Percentiles rank a stretch among this genome's conserved stretches.
phyloP scores from a whole-genome alignment of 2,888 invertebrate species.

The Atherix ibis region DNA sequence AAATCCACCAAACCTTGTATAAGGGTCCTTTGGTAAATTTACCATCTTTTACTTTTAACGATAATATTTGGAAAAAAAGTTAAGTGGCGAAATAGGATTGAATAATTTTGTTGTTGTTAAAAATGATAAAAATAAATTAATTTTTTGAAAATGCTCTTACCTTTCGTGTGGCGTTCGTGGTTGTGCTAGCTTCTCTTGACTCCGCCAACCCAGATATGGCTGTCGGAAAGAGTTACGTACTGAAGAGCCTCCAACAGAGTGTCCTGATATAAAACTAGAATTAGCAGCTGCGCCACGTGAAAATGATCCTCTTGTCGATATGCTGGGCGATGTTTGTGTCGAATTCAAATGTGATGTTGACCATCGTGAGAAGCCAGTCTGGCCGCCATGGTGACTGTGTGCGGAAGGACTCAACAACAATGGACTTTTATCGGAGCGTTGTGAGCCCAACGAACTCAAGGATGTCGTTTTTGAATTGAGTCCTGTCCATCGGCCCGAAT shows the following conservation, averaged over 20 bases:
- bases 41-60: too few relatives aligned
- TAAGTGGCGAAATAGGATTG: too few relatives aligned
- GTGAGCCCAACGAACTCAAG: constrained; percentile 53
- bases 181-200: constrained; percentile 64
- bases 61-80: too few relatives aligned
- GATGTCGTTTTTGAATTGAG: constrained; percentile 78
- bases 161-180: constrained; percentile 77
- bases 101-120: too few relatives aligned
- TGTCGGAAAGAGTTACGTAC: constrained; percentile 52
- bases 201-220: constrained; percentile 81
- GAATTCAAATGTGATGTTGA: constrained; percentile 61
- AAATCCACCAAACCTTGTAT: too few relatives aligned
- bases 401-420: constrained; percentile 32
- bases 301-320: constrained; percentile 55
- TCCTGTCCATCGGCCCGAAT: constrained; percentile 43
- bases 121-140: too few relatives aligned
- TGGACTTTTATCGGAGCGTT: constrained; percentile 32
- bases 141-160: too few relatives aligned
- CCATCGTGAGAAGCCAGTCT: constrained; percentile 39
- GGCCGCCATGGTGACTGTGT: constrained; percentile 33
- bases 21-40: too few relatives aligned
- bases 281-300: constrained; percentile 38
- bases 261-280: constrained; percentile 39
- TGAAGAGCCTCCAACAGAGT: constrained; percentile 46
- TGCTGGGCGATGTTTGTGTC: constrained; percentile 56